A percentile compares a stretch with the other conserved stretches of the same genome.
phyloP scores from a whole-genome alignment of 2,888 invertebrate species.

The Pachymerium ferrugineum region DNA sequence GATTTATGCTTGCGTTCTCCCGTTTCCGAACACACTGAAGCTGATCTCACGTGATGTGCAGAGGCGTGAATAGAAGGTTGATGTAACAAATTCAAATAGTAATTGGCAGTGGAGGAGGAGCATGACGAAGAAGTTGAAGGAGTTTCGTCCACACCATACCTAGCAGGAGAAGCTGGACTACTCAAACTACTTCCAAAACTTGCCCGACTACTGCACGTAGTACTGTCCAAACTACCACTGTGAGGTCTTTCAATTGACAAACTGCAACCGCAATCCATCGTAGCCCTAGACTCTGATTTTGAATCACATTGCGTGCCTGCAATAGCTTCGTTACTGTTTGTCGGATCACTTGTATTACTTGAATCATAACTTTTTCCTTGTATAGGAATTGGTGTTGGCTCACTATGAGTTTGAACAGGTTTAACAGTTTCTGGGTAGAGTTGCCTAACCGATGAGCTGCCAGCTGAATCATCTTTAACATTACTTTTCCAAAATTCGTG shows the following conservation, averaged over 20 bases:
- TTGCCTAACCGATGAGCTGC: too few relatives aligned
- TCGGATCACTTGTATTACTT: constrained; percentile 21
- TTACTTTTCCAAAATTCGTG: not conserved
- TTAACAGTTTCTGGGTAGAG: not conserved
- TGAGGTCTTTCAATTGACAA: constrained; percentile 17
- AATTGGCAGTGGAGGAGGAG: constrained; percentile 9
- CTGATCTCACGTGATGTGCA: not conserved
- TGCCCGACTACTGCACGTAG: constrained; percentile 35
- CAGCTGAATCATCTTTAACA: not conserved
- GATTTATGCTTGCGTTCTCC: constrained; percentile 28
- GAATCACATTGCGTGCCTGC: not conserved
- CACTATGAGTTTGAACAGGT: too few relatives aligned
- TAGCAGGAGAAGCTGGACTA: constrained; percentile 28
- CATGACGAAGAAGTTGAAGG: not conserved
- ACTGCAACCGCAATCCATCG: not conserved
- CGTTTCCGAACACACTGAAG: constrained; percentile 34
- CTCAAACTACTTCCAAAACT: constrained; percentile 33
- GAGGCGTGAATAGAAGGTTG: not conserved
- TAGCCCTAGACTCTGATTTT: not conserved
- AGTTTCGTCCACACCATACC: not conserved
- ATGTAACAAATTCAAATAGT: not conserved
- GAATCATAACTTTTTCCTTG: constrained; percentile 36
- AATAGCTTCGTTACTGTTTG: not conserved
- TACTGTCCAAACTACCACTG: constrained; percentile 33
- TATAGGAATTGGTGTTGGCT: too few relatives aligned